Evolutionary conservation across 2,888 invertebrate genomes (phyloP).

Genomic region (Bellardia pandia): DNA sequence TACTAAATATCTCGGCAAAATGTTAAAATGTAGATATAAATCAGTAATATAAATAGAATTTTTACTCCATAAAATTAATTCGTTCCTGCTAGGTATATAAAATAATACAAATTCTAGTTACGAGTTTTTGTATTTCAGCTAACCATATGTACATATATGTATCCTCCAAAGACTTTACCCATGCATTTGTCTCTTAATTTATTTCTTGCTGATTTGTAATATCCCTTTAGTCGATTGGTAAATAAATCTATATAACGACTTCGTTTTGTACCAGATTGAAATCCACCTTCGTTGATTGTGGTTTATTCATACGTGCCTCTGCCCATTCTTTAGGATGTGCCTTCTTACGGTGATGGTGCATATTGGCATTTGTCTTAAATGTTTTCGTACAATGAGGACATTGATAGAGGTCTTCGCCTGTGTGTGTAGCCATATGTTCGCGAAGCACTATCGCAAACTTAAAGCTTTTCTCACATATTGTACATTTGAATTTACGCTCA

Average conservation of each 20-base stretch:
- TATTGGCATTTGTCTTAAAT: conserved; percentile 77
- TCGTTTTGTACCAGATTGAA: conserved; percentile 70
- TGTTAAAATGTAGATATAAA: too few species aligned
- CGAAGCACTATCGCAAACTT: conserved; percentile 73
- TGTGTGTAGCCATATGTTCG: conserved; percentile 78
- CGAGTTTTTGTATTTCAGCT: too few species aligned
- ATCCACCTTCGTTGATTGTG: conserved; percentile 64
- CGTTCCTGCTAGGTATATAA: too few species aligned
- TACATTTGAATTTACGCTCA: conserved; percentile 75
- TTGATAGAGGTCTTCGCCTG: conserved; percentile 76
- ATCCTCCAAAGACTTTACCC: too few species aligned
- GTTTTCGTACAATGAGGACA: conserved; percentile 78
- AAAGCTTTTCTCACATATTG: conserved; percentile 76
- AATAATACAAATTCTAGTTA: too few species aligned
- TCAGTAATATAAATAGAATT: too few species aligned
- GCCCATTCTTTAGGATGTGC: conserved; percentile 77
- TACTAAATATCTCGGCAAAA: too few species aligned
- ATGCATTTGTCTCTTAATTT: too few species aligned
- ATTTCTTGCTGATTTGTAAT: too few species aligned
- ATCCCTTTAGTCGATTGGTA: neutral
- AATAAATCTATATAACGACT: conserved; percentile 67
- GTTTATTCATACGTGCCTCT: conserved; percentile 71
- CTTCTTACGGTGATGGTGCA: conserved; percentile 77
- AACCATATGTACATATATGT: too few species aligned
- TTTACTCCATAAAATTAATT: too few species aligned